Evolutionary conservation across 2,113 vertebrate genomes (phyloP).

Genomic region (Phrynocephalus versicolor): DNA sequence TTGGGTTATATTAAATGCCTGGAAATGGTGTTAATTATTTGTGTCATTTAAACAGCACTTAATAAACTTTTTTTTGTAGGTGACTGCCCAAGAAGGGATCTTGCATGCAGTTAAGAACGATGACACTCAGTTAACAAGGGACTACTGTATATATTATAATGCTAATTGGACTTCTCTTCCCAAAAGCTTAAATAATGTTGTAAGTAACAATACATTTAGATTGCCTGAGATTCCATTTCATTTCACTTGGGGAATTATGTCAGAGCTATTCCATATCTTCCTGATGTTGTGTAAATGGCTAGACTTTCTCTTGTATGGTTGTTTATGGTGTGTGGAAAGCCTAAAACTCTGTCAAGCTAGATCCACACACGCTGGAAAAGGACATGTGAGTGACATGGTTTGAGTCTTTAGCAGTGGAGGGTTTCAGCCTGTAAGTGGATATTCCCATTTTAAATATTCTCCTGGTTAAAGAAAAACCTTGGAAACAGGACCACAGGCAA

Average conservation of each 20-base stretch:
- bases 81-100: constrained; percentile 82
- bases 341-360: not conserved
- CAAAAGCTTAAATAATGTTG: constrained; percentile 75
- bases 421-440: not conserved
- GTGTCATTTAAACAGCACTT: not conserved
- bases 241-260: constrained; percentile 1
- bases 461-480: not conserved
- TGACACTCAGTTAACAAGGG: constrained; percentile 52
- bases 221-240: constrained; percentile 4
- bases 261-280: not conserved
- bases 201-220: constrained; percentile 73
- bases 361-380: not conserved
- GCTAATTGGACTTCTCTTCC: constrained; percentile 80
- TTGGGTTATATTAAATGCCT: not conserved
- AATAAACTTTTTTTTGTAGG: constrained; percentile 68
- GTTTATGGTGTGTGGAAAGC: not conserved
- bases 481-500: not conserved
- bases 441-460: not conserved
- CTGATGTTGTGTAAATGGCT: not conserved
- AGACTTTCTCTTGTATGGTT: not conserved
- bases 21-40: constrained; percentile 28
- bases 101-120: constrained; percentile 76
- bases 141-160: constrained; percentile 90
- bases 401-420: not conserved
- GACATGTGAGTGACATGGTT: not conserved